Conservation (phyloP, 2,797 vertebrate genomes). For the Argentina silus region DNA sequence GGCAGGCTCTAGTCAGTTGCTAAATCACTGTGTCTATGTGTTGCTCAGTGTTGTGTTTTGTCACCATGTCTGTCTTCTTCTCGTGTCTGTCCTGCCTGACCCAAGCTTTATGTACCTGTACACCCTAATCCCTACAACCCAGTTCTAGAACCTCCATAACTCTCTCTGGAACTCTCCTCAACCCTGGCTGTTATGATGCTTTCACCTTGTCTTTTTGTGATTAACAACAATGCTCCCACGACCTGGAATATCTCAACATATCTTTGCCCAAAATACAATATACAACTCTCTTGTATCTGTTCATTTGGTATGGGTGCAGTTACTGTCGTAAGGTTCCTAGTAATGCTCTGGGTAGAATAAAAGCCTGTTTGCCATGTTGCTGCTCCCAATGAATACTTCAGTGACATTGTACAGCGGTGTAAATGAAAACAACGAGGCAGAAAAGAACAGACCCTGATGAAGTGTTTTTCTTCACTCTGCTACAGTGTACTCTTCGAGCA, state of each 20-base stretch:
- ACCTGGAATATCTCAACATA: not conserved
- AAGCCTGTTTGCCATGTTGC: constrained; percentile 3
- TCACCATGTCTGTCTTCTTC: constrained; percentile 22
- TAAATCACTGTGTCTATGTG: constrained; percentile 27
- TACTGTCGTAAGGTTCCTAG: not conserved
- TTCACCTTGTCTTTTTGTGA: constrained; percentile 42
- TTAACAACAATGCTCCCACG: not conserved
- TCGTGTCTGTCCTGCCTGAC: constrained; percentile 17
- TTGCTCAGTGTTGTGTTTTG: constrained; percentile 24
- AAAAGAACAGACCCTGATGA: not conserved
- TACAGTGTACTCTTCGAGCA: not conserved
- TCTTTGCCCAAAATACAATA: too few species aligned
- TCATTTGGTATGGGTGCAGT: too few species aligned
- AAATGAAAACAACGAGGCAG: not conserved
- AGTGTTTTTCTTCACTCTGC: not conserved
- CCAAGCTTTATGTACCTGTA: not conserved
- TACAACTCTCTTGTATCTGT: too few species aligned
- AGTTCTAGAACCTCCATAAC: not conserved
- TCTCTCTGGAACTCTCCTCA: constrained; percentile 3
- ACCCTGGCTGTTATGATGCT: constrained; percentile 29
- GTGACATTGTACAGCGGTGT: not conserved
- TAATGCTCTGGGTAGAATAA: not conserved
- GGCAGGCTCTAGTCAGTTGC: not conserved
- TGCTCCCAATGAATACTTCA: not conserved
- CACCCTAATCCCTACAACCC: not conserved